Base-by-base conservation (phyloP, 2,888 invertebrate genomes). In the Sturmia bella region DNA sequence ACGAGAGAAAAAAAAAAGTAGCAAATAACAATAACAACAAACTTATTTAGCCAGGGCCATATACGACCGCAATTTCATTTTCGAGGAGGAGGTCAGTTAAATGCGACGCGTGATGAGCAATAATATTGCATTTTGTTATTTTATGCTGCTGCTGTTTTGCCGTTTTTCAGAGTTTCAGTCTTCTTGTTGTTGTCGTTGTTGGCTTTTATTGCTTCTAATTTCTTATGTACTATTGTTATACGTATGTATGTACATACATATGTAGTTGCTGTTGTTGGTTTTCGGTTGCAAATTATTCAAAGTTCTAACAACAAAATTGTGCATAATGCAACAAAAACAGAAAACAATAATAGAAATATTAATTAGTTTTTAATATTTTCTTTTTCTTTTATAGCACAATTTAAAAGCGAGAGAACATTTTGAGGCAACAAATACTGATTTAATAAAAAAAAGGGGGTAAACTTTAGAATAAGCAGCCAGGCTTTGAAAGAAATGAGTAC, bases 51-150 rank as follows among this genome's bases (percentile, higher is more conserved):
- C 74, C 82, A 82, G 78, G 82, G 82, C 82, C 82, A 82, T 72
- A 82, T 72, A 82, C 82, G 59, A 82, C 82, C 82, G 74, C 82
- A 82, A 82, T 82, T 82, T 78, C 57, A 74, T 78, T 82, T 80
- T 56, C 74, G 81, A 80, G 74, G 75, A 80, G 82, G 84, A 85
- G 76, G 74, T 63, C 81, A 83, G 79, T 81, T 79, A 82, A 82
- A 75, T 80, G 75, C 80, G 76, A 74, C 68, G 75, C 80, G 72
- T 76, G 79, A 77, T 81, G 83, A 82, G 74, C 82, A 82, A 78
- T 74, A 77, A 63, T 85, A 83, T 75, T 74, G 61, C 74, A 74
- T 74, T 78, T 74, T 66, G 27, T 69, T 69, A 6, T 48, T 63
- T 37, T 56, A 48, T 57, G 48, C 64, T 17, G 45, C 37, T 59